Conservation (phyloP, 2,888 invertebrate species). For the Callyntrura guangdongensis region DNA sequence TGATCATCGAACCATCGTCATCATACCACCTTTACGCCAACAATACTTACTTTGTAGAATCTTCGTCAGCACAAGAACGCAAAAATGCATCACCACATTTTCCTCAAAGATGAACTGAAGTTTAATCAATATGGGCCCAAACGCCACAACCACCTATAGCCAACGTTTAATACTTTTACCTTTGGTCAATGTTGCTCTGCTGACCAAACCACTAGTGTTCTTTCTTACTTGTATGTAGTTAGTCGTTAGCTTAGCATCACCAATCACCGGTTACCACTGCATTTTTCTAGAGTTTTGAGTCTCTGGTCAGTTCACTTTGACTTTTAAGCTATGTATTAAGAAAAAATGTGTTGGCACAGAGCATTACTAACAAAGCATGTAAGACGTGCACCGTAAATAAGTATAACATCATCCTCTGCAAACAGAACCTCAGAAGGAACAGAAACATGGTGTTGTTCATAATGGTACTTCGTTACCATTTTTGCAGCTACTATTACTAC, state of each 20-base stretch:
- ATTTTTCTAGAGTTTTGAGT: constrained; percentile 2
- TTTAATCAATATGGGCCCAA: not conserved
- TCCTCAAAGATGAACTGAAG: not conserved
- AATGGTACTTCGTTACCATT: not conserved
- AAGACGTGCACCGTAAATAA: not conserved
- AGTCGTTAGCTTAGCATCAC: not conserved
- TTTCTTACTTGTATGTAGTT: not conserved
- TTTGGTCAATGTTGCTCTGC: not conserved
- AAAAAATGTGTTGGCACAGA: constrained; percentile 3
- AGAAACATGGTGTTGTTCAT: constrained; percentile 16
- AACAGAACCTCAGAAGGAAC: too few relatives aligned
- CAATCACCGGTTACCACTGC: constrained; percentile 18
- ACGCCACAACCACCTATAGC: not conserved
- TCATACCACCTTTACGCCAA: not conserved
- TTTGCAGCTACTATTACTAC: constrained; percentile 10
- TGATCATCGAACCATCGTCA: too few relatives aligned
- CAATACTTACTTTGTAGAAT: not conserved
- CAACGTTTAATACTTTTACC: not conserved
- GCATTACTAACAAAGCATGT: not conserved
- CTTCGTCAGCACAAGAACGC: not conserved
- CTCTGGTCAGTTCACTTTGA: constrained; percentile 26
- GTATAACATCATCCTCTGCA: not conserved
- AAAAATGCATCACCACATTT: not conserved
- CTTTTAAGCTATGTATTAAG: not conserved
- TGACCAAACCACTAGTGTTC: constrained; percentile 21